Evolutionary conservation across 1,140 invertebrate genomes (phyloP).

Genomic region (Papilio polytes): DNA sequence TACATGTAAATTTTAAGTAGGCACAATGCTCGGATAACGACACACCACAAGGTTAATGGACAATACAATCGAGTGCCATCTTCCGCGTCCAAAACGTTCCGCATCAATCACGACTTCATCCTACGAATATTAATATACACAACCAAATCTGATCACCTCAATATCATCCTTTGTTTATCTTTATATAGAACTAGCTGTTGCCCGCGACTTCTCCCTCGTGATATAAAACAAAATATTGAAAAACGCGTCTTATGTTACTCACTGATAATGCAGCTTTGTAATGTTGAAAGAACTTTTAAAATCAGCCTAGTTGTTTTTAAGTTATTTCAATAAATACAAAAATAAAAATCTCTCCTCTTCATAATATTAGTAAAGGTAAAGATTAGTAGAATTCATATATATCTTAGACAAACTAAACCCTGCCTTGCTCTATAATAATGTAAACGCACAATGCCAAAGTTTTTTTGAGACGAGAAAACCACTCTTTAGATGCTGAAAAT

Average conservation of each 20-base stretch:
- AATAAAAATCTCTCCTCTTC: too few relatives aligned
- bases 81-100: constrained; percentile 75
- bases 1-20: constrained; percentile 8
- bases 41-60: constrained; percentile 67
- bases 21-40: constrained; percentile 47
- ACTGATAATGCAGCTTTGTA: too few relatives aligned
- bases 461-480: neutral
- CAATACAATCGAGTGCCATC: constrained; percentile 62
- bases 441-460: neutral
- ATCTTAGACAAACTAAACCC: neutral
- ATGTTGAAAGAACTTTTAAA: too few relatives aligned
- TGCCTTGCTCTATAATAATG: neutral
- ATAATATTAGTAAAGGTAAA: too few relatives aligned
- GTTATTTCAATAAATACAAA: too few relatives aligned
- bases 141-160: constrained; percentile 52
- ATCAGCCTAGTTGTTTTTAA: too few relatives aligned
- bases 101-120: constrained; percentile 58
- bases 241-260: too few relatives aligned
- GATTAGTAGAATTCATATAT: constrained; percentile 29
- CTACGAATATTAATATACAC: constrained; percentile 72
- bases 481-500: too few relatives aligned
- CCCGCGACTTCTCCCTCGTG: too few relatives aligned
- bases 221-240: too few relatives aligned
- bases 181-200: constrained; percentile 1
- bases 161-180: constrained; percentile 52